Base-by-base conservation (phyloP, 2,797 vertebrate genomes). In the Sebastes steindachneri region DNA sequence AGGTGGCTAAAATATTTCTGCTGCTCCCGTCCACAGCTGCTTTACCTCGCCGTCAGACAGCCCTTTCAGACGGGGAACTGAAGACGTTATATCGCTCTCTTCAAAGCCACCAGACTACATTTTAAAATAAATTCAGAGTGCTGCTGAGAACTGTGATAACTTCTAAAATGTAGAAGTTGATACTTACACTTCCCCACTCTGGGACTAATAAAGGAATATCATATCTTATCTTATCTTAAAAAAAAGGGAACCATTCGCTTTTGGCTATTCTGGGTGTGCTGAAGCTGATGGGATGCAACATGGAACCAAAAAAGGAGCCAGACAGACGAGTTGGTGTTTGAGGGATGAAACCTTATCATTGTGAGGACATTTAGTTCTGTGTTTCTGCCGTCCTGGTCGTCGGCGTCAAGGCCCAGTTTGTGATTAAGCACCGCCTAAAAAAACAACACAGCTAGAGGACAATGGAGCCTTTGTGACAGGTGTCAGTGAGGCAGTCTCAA, bases 401-500 rank as follows among this genome's bases (percentile, higher is more conserved):
- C 3, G 4, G 58, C 1, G 1, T 73, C 74, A 19, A 48, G 37
- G 63, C 62, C 76, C 35, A 69, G 69, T 21, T 59, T 51, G 53
- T 68, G 79, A 87, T 85, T 53, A 60, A 78, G 73, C 55, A 80
- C 62, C 58, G 57, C n/a, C 60, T 51, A 51, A 37, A 48, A 83
- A 84, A 75, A 29, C 11, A 79, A 70, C 21, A 23, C 58, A 69
- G 58, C 19, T 33, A 53, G 63, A 31, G 53, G 48, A 87, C 71
- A 87, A 75, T 35, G 58, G 41, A 85, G 74, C 25, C 59, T 86
- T 86, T 85, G 78, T 86, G 79, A 68, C 75, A 83, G 41, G 73
- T 81, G 80, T 80, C 79, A 77, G 75, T 5, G 29, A 82, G 48
- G 26, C 53, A 31, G 75, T 31, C 28, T 48, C 17, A 19, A 71